phyloP scores from a whole-genome alignment of 2,113 vertebrate species.

The Salvator merianae region DNA sequence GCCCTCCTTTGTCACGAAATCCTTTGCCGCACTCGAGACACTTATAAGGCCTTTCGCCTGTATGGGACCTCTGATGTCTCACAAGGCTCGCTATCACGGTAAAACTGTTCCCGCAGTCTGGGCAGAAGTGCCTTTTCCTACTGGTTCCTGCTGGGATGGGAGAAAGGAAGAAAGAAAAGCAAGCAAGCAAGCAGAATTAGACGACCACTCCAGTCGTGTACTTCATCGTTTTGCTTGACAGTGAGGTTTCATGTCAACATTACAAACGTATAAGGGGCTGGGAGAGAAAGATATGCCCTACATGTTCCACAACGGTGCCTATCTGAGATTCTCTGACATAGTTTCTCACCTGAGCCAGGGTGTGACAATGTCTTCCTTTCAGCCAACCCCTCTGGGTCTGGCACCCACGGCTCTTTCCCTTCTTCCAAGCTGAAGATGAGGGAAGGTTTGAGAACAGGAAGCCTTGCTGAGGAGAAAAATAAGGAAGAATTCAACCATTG shows the following conservation, averaged over 20 bases:
- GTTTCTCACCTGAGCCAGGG: background rate
- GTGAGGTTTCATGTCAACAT: too few relatives aligned
- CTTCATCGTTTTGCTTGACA: too few relatives aligned
- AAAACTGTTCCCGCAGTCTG: conserved; percentile 1
- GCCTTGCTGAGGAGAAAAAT: background rate
- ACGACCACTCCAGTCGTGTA: too few relatives aligned
- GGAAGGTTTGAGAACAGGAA: background rate
- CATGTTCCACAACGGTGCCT: background rate
- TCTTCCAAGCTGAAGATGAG: background rate
- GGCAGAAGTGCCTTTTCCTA: background rate
- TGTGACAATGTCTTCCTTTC: background rate
- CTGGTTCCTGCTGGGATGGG: background rate
- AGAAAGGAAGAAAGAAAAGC: background rate
- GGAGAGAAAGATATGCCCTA: too few relatives aligned
- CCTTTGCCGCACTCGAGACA: background rate
- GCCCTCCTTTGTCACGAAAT: background rate
- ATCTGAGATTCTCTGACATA: background rate
- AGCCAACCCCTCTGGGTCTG: background rate
- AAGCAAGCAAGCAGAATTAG: background rate
- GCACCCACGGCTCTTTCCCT: background rate
- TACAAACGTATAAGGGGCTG: too few relatives aligned
- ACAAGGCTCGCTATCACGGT: background rate
- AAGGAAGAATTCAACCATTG: background rate
- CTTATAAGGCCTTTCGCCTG: background rate
- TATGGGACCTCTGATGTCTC: background rate